Conservation (phyloP, 1,140 invertebrate species). For the Chymomyza costata region DNA sequence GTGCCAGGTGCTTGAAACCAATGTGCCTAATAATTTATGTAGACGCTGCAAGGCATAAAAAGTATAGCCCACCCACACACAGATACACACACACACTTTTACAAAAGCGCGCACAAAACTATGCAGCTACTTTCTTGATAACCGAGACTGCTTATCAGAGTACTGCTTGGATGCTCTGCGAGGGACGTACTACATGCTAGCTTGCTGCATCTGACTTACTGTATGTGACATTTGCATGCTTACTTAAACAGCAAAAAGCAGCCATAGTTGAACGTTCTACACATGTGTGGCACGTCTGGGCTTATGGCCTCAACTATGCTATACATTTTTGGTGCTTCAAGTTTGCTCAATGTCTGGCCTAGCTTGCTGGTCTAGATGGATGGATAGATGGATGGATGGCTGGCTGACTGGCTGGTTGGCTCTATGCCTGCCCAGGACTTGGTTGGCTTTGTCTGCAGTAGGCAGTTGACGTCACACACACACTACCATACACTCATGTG, state of each 20-base stretch:
- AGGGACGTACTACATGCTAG: neutral
- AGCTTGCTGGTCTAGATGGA: neutral
- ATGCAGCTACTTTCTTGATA: slow-evolving; percentile 42
- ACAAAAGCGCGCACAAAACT: slow-evolving; percentile 15
- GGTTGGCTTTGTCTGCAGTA: slow-evolving; percentile 30
- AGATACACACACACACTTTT: slow-evolving; percentile 1
- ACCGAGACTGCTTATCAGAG: slow-evolving; percentile 64
- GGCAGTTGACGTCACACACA: slow-evolving; percentile 64
- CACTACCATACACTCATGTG: slow-evolving; percentile 68
- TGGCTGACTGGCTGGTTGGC: slow-evolving; percentile 18
- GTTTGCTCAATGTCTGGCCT: slow-evolving; percentile 13
- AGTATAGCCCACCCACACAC: neutral
- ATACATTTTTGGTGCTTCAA: slow-evolving; percentile 23
- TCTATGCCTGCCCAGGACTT: slow-evolving; percentile 8
- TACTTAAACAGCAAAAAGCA: slow-evolving; percentile 70
- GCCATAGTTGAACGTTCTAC: neutral
- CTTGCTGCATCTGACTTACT: slow-evolving; percentile 18
- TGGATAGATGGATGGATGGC: neutral
- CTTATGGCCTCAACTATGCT: slow-evolving; percentile 35
- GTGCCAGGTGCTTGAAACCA: slow-evolving; percentile 21
- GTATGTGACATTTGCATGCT: slow-evolving; percentile 73
- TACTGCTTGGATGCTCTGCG: neutral
- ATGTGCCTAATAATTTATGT: slow-evolving; percentile 58
- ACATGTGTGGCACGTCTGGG: slow-evolving; percentile 45
- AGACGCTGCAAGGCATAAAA: slow-evolving; percentile 5